Evolutionary conservation across 2,888 invertebrate species (phyloP).

Genomic region (Keiferia lycopersicella): DNA sequence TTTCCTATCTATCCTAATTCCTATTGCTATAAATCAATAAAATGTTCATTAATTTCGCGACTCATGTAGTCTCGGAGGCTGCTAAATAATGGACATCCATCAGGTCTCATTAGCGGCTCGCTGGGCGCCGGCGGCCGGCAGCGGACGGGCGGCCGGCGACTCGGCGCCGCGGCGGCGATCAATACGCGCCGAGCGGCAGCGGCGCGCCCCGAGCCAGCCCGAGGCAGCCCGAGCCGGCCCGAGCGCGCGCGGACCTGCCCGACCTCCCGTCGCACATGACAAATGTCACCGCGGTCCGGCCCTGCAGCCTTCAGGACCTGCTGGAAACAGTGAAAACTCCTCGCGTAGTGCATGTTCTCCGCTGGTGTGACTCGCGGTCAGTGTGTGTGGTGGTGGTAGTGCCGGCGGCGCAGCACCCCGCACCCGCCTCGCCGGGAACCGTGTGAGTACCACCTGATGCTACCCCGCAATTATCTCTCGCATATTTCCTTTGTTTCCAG

Average conservation of each 20-base stretch:
- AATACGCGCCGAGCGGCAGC: constrained; percentile 58
- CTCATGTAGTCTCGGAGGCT: constrained; percentile 66
- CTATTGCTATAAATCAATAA: constrained; percentile 75
- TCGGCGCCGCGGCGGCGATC: constrained; percentile 54
- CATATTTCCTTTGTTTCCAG: constrained; percentile 1
- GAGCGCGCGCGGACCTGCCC: constrained; percentile 36
- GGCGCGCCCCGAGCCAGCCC: constrained; percentile 45
- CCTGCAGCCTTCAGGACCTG: constrained; percentile 70
- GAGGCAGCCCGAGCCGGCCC: constrained; percentile 34
- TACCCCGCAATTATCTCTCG: neutral
- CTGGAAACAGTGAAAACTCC: constrained; percentile 65
- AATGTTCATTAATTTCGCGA: constrained; percentile 74
- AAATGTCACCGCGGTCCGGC: constrained; percentile 72
- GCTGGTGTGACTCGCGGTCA: constrained; percentile 45
- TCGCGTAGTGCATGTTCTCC: constrained; percentile 49
- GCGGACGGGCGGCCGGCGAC: constrained; percentile 55
- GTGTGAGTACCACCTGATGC: constrained; percentile 59
- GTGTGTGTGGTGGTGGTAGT: constrained; percentile 48
- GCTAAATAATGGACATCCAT: constrained; percentile 78
- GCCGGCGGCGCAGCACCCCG: constrained; percentile 44
- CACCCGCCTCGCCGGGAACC: constrained; percentile 44
- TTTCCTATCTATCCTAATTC: constrained; percentile 71
- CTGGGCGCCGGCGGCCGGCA: constrained; percentile 68
- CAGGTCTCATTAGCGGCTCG: constrained; percentile 71
- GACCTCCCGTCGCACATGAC: constrained; percentile 62